These are phyloP conservation scores for Hirtodrosophila duncani DNA, from an alignment of 2,888 invertebrate genomes.

Conservation along the genomic window DNA sequence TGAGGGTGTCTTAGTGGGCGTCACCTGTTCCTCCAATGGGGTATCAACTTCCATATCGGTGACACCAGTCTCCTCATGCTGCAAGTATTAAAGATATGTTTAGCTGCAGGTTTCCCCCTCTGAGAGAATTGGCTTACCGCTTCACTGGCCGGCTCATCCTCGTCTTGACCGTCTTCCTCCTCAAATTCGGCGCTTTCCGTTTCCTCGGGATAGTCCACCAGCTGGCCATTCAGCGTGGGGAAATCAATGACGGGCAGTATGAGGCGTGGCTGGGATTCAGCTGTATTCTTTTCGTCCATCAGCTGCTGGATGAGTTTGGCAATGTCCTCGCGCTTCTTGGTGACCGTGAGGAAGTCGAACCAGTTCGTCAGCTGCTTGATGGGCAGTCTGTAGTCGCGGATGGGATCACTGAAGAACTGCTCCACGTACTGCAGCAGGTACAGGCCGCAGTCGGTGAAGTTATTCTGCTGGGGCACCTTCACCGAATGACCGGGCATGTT, in stretches of 20 bases:
- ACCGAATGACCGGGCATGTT: constrained; percentile 92
- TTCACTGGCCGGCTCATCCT: constrained; percentile 78
- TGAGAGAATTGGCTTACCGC: constrained; percentile 44
- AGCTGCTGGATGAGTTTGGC: constrained; percentile 86
- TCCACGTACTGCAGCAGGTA: constrained; percentile 97
- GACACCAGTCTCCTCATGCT: constrained; percentile 64
- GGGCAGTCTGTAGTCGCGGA: constrained; percentile 89
- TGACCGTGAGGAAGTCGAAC: constrained; percentile 91
- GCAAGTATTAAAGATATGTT: background rate
- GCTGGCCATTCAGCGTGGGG: constrained; percentile 87
- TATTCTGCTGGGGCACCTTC: constrained; percentile 97
- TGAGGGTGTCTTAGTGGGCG: constrained; percentile 31
- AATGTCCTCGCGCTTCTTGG: constrained; percentile 91
- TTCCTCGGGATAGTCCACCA: constrained; percentile 82
- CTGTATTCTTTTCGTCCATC: constrained; percentile 85
- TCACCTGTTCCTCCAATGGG: constrained; percentile 47
- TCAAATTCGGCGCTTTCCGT: constrained; percentile 79
- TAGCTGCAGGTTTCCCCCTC: background rate
- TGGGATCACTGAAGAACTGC: constrained; percentile 93
- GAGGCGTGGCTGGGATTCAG: constrained; percentile 73
- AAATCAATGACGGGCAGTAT: constrained; percentile 85
- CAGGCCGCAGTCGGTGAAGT: constrained; percentile 97
- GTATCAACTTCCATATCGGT: constrained; percentile 66
- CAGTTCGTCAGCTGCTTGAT: constrained; percentile 89
- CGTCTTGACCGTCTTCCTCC: constrained; percentile 81